phyloP scores from a whole-genome alignment of 2,888 invertebrate species.

The Philopedon plagiatum region DNA sequence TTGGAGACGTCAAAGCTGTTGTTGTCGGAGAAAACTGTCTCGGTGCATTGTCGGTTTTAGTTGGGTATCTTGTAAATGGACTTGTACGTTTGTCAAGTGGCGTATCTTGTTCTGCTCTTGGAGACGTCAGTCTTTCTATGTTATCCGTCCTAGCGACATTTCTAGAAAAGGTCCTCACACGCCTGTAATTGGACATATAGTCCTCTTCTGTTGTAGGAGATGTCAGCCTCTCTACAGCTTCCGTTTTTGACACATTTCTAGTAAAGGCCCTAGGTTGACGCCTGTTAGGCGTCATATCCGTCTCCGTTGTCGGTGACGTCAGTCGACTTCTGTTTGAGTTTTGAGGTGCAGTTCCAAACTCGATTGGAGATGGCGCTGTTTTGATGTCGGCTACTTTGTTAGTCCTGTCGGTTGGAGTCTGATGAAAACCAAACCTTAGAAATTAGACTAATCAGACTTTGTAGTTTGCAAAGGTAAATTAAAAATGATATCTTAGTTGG shows the following conservation, averaged over 20 bases:
- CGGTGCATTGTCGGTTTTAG: not conserved
- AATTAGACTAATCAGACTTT: not conserved
- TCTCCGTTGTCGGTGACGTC: not conserved
- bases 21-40: too few species aligned
- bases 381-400: constrained; percentile 79
- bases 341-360: constrained; percentile 49
- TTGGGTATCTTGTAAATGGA: not conserved
- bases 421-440: constrained; percentile 26
- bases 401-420: constrained; percentile 66
- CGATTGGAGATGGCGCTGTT: constrained; percentile 52
- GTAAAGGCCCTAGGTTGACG: constrained; percentile 7
- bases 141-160: not conserved
- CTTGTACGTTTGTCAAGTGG: not conserved
- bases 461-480: too few species aligned
- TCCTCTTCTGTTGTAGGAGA: not conserved
- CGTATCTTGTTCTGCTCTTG: not conserved
- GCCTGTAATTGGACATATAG: not conserved
- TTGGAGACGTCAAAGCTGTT: not conserved
- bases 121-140: not conserved
- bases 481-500: too few species aligned
- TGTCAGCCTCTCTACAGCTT: not conserved
- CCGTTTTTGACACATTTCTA: constrained; percentile 23
- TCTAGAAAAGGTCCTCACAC: constrained; percentile 10
- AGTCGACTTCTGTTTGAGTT: not conserved
- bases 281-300: not conserved